Evolutionary conservation across 2,797 vertebrate genomes (phyloP).

Genomic region (Danio albolineatus): DNA sequence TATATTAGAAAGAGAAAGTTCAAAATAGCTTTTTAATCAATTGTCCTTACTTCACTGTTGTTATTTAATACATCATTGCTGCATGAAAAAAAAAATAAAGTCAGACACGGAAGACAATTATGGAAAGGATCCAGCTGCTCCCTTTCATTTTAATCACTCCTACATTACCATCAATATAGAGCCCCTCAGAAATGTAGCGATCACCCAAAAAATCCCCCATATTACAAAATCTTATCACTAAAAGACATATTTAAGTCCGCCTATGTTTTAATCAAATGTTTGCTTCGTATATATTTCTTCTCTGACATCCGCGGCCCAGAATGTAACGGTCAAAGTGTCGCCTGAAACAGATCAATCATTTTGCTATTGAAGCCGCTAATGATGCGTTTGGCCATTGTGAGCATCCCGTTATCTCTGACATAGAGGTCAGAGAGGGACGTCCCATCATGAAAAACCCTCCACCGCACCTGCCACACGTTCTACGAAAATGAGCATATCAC

Average conservation of each 20-base stretch:
- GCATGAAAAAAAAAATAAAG: too few species aligned
- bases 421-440: slow-evolving; percentile 44
- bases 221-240: slow-evolving; percentile 11
- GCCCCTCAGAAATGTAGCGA: background rate
- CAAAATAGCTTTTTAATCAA: too few species aligned
- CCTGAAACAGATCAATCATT: slow-evolving; percentile 50
- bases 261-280: slow-evolving; percentile 24
- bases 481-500: slow-evolving; percentile 51
- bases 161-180: background rate
- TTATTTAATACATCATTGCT: too few species aligned
- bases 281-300: slow-evolving; percentile 25
- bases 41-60: too few species aligned
- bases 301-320: slow-evolving; percentile 17
- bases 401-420: slow-evolving; percentile 50
- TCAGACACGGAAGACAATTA: too few species aligned
- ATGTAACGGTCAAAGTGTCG: slow-evolving; percentile 28
- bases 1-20: too few species aligned
- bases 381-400: slow-evolving; percentile 44
- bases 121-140: background rate
- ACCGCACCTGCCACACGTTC: slow-evolving; percentile 48
- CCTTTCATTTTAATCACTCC: background rate
- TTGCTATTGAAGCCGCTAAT: slow-evolving; percentile 43
- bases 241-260: slow-evolving; percentile 16
- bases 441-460: slow-evolving; percentile 42
- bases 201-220: background rate